These are phyloP conservation scores for Myiopsitta monachus DNA, from an alignment of 2,113 vertebrate genomes.

Conservation along the genomic window DNA sequence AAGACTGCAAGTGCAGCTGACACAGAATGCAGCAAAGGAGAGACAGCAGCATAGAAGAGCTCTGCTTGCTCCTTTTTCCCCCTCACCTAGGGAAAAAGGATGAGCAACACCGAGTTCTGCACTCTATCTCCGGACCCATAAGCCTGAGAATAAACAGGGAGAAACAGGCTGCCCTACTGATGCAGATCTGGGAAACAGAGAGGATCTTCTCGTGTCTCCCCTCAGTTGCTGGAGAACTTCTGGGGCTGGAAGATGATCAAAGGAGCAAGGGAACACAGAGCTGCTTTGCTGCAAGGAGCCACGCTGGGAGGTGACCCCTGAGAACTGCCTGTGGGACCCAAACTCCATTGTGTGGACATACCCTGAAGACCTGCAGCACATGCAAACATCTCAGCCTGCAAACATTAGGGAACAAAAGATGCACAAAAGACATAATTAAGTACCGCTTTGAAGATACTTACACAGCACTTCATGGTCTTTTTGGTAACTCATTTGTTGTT, in stretches of 20 bases:
- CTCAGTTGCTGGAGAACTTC: not conserved
- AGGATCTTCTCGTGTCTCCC: not conserved
- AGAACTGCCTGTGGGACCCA: not conserved
- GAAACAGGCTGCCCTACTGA: not conserved
- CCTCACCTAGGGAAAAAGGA: not conserved
- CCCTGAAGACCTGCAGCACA: not conserved
- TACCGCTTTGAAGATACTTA: not conserved
- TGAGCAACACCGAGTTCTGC: not conserved
- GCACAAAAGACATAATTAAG: not conserved
- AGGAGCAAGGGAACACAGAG: not conserved
- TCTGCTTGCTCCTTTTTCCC: not conserved
- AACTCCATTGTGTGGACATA: not conserved
- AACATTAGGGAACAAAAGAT: not conserved
- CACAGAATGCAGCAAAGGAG: not conserved
- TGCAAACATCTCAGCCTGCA: not conserved
- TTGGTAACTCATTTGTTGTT: not conserved
- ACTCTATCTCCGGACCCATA: not conserved
- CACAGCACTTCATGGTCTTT: not conserved
- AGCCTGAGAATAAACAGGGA: not conserved
- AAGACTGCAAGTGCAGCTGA: not conserved
- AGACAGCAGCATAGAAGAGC: not conserved
- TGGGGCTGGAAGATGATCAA: not conserved
- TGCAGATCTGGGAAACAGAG: not conserved
- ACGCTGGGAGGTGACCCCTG: fast-evolving
- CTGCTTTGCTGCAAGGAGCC: not conserved